A percentile compares a stretch with the other conserved stretches of the same genome.
Conservation (phyloP, 1,140 invertebrate species). For the Cepaea nemoralis region DNA sequence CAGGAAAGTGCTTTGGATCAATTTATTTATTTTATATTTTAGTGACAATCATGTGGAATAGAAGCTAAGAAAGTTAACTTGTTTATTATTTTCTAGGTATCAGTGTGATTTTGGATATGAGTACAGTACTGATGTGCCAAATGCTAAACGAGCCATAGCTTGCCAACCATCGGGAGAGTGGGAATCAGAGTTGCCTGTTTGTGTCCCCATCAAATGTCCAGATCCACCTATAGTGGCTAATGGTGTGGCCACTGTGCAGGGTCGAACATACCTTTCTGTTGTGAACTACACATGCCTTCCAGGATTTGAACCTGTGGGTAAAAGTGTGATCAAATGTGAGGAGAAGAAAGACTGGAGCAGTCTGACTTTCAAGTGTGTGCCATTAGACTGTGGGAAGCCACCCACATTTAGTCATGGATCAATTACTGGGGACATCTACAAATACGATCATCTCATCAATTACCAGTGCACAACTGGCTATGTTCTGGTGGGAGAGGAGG, state of each 20-base stretch:
- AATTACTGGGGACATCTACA: conserved; percentile 64
- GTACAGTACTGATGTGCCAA: conserved; percentile 45
- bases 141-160: conserved; percentile 45
- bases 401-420: conserved; percentile 46
- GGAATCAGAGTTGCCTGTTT: conserved; percentile 56
- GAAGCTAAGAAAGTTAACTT: not conserved
- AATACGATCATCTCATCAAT: conserved; percentile 75
- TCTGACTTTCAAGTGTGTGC: conserved; percentile 53
- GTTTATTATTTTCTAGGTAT: conserved; percentile 31
- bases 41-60: not conserved
- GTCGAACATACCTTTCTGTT: conserved; percentile 41
- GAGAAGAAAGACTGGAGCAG: conserved; percentile 68
- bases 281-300: conserved; percentile 56
- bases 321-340: conserved; percentile 62
- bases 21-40: not conserved
- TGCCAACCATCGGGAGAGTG: conserved; percentile 61
- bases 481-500: conserved; percentile 57
- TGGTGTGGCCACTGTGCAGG: conserved; percentile 37
- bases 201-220: conserved; percentile 53
- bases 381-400: conserved; percentile 53
- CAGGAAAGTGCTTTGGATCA: too few species aligned
- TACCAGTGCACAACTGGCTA: conserved; percentile 72
- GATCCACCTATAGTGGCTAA: conserved; percentile 52
- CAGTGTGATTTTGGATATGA: conserved; percentile 64
- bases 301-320: conserved; percentile 47